These are phyloP conservation scores for Xanthorhoe designata DNA, from an alignment of 2,888 invertebrate genomes.

Conservation along the genomic window DNA sequence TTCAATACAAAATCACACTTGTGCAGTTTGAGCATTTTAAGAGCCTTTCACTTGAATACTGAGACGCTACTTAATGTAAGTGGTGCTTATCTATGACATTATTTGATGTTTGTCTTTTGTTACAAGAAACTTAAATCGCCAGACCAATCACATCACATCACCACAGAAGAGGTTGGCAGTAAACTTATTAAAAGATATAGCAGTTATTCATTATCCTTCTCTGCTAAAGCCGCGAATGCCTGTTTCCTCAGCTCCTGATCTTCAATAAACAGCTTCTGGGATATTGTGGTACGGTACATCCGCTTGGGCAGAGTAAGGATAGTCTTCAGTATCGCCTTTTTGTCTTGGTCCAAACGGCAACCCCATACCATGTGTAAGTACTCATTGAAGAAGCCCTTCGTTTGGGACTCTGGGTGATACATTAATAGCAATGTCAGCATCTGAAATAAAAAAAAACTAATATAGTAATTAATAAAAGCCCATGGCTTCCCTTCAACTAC, in stretches of 20 bases:
- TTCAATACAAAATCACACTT: no score
- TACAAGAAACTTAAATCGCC: no score
- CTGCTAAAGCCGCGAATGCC: constrained; percentile 5
- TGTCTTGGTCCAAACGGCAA: constrained; percentile 66
- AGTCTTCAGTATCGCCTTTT: constrained; percentile 70
- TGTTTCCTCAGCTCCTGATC: neutral
- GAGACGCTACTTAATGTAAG: no score
- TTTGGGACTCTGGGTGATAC: constrained; percentile 72
- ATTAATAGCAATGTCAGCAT: constrained; percentile 68
- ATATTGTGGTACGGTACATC: constrained; percentile 37
- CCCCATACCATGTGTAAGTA: constrained; percentile 74
- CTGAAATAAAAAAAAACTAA: constrained; percentile 55
- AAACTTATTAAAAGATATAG: no score
- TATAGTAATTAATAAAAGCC: no score
- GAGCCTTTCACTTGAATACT: no score
- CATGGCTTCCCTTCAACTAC: no score
- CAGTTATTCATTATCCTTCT: neutral
- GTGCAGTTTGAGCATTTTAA: no score
- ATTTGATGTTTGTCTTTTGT: no score
- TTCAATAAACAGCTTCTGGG: neutral
- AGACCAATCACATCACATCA: no score
- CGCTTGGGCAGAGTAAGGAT: constrained; percentile 64
- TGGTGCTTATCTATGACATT: no score
- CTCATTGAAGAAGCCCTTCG: constrained; percentile 61
- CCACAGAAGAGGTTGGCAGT: no score